Evolutionary conservation across 2,888 invertebrate species (phyloP).

Genomic region (Sinotaia quadrata): DNA sequence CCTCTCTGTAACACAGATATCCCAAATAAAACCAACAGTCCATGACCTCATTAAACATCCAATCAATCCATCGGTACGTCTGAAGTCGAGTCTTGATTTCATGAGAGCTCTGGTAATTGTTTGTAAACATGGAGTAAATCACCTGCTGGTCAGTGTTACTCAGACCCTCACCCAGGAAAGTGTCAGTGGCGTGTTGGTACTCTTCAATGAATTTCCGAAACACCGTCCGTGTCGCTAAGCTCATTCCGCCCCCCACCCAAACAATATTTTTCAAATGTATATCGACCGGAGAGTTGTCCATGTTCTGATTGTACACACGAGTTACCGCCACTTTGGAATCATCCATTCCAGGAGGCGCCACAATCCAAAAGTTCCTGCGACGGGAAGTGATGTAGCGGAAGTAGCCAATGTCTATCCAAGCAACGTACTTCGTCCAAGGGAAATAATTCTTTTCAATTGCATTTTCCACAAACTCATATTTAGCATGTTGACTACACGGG

Average conservation of each 20-base stretch:
- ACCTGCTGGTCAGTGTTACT: constrained; percentile 45
- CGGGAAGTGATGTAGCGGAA: constrained; percentile 40
- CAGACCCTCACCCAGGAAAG: constrained; percentile 35
- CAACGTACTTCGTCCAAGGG: constrained; percentile 37
- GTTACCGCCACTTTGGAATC: constrained; percentile 31
- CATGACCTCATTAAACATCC: background rate
- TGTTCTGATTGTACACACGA: constrained; percentile 8
- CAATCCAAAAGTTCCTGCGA: constrained; percentile 35
- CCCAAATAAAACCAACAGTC: constrained; percentile 21
- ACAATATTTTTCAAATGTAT: constrained; percentile 41
- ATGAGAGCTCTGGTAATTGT: background rate
- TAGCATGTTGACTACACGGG: constrained; percentile 50
- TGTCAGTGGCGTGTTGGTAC: constrained; percentile 33
- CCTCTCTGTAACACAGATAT: constrained; percentile 13
- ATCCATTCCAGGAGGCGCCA: constrained; percentile 30
- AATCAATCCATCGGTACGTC: too few species aligned
- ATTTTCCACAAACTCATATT: constrained; percentile 43
- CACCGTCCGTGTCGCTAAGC: constrained; percentile 27
- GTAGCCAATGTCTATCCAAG: constrained; percentile 56
- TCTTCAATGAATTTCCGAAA: constrained; percentile 29
- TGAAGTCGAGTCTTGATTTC: background rate
- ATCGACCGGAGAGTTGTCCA: constrained; percentile 15
- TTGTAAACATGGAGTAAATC: constrained; percentile 26
- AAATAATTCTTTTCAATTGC: constrained; percentile 40
- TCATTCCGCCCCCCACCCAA: constrained; percentile 47